A percentile compares a stretch with the other conserved stretches of the same genome.
Conservation (phyloP, 2,113 vertebrate genomes). For the Balaeniceps rex region DNA sequence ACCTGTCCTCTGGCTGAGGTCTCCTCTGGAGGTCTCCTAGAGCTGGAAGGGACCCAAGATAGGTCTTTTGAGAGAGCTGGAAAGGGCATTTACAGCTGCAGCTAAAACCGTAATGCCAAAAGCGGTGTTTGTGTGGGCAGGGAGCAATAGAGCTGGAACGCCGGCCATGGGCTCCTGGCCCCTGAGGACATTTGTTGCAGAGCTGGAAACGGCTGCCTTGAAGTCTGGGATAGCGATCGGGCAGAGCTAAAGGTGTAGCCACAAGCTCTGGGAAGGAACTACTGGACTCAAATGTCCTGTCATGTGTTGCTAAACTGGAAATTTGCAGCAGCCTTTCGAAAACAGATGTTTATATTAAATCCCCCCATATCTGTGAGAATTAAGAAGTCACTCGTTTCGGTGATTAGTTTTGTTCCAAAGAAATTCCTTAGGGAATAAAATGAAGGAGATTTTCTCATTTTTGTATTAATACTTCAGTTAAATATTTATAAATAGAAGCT, state of each 20-base stretch:
- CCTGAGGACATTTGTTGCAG: not conserved
- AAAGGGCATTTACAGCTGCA: not conserved
- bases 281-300: not conserved
- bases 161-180: not conserved
- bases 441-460: not conserved
- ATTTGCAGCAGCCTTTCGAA: not conserved
- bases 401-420: not conserved
- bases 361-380: not conserved
- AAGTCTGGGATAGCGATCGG: not conserved
- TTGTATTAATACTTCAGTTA: not conserved
- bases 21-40: not conserved
- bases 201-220: not conserved
- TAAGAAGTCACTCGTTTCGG: not conserved
- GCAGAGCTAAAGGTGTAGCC: not conserved
- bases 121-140: rapidly evolving
- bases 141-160: not conserved
- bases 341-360: not conserved
- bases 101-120: not conserved
- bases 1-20: not conserved
- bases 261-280: not conserved
- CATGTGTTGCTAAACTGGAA: not conserved
- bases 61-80: not conserved
- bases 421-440: not conserved
- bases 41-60: not conserved
- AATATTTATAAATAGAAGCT: slow-evolving; percentile 32